Evolutionary conservation across 2,797 vertebrate species (phyloP).

Genomic region (Clamator glandarius): DNA sequence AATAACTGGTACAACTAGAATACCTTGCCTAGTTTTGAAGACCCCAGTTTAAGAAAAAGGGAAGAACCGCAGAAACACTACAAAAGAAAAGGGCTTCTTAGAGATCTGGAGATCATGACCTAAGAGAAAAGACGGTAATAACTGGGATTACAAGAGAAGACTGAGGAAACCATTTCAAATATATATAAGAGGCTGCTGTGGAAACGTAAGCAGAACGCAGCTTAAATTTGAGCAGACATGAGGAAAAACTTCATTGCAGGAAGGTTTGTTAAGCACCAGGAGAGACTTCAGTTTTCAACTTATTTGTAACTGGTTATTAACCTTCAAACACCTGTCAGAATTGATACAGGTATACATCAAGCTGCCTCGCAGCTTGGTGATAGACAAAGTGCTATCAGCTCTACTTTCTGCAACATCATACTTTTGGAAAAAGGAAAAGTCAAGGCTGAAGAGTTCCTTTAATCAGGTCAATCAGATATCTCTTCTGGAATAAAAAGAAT

Average conservation of each 20-base stretch:
- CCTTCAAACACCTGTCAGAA: neutral
- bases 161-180: neutral
- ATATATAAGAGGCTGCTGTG: neutral
- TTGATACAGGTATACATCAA: too few species aligned
- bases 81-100: neutral
- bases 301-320: neutral
- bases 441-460: neutral
- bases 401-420: accelerated
- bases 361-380: neutral
- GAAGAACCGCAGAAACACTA: neutral
- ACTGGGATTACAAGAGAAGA: neutral
- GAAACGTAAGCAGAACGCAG: neutral
- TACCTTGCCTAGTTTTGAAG: neutral
- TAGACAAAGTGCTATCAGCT: neutral
- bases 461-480: neutral
- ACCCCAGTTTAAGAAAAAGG: neutral
- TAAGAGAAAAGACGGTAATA: neutral
- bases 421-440: neutral
- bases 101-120: neutral
- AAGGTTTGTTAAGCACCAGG: neutral
- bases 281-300: neutral
- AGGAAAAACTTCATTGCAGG: neutral
- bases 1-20: neutral
- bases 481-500: neutral
- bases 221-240: neutral